Percentiles rank a stretch among this genome's conserved stretches.
These are phyloP conservation scores for Ferdinandea cuprea DNA, from an alignment of 2,888 invertebrate species.

Conservation along the genomic window DNA sequence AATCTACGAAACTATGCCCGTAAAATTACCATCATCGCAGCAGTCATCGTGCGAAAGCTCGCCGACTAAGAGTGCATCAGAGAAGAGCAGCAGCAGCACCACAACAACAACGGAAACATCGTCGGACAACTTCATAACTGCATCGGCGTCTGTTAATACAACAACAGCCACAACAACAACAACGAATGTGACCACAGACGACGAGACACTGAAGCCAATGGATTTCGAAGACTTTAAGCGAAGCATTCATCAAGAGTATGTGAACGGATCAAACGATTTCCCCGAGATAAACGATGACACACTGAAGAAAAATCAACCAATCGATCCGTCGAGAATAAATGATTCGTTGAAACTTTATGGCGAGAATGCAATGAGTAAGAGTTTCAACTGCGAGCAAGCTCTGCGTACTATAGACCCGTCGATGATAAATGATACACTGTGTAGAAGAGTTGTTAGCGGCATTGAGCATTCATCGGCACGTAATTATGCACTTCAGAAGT, in stretches of 20 bases:
- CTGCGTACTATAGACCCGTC: conserved; percentile 81
- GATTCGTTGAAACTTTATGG: conserved; percentile 83
- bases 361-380: conserved; percentile 83
- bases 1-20: conserved; percentile 88
- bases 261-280: conserved; percentile 82
- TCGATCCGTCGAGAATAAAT: conserved; percentile 83
- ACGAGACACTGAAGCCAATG: conserved; percentile 82
- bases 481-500: conserved; percentile 81
- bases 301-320: conserved; percentile 83
- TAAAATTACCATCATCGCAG: conserved; percentile 84
- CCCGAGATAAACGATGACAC: conserved; percentile 81
- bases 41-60: conserved; percentile 83
- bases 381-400: conserved; percentile 82
- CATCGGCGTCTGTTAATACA: conserved; percentile 78
- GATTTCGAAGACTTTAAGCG: conserved; percentile 83
- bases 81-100: conserved; percentile 76
- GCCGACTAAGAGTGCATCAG: conserved; percentile 79
- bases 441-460: conserved; percentile 77
- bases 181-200: conserved; percentile 79
- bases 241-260: conserved; percentile 82
- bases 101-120: conserved; percentile 77
- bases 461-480: conserved; percentile 77
- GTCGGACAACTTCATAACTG: conserved; percentile 81
- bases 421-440: conserved; percentile 81
- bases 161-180: conserved; percentile 79